Conservation (phyloP, 2,888 invertebrate species). For the Morpho helenor region DNA sequence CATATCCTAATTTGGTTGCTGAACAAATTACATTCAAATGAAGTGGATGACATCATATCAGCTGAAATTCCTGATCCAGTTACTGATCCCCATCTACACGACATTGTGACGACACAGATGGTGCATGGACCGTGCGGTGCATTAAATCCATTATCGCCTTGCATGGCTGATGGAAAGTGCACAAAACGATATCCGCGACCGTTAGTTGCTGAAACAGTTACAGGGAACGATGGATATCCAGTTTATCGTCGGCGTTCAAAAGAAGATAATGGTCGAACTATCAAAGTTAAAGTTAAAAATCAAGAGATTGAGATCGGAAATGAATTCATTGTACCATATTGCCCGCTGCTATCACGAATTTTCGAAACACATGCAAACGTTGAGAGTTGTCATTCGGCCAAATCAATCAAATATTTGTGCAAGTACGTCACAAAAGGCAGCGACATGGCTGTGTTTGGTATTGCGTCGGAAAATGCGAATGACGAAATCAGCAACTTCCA, state of each 20-base stretch:
- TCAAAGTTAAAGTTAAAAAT: constrained; percentile 26
- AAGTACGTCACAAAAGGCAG: constrained; percentile 52
- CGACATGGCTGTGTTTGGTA: constrained; percentile 43
- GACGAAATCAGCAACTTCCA: constrained; percentile 34
- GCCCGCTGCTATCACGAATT: constrained; percentile 26
- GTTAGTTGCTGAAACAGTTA: constrained; percentile 29
- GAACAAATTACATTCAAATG: constrained; percentile 35
- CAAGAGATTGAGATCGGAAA: constrained; percentile 28
- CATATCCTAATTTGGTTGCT: constrained; percentile 20
- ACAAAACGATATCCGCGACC: constrained; percentile 30
- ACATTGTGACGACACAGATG: constrained; percentile 46
- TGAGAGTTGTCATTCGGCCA: constrained; percentile 30
- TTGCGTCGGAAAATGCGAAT: constrained; percentile 32
- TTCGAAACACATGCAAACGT: constrained; percentile 30
- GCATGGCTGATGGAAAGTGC: constrained; percentile 49
- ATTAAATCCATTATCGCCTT: constrained; percentile 41
- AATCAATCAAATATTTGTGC: constrained; percentile 30
- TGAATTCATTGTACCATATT: constrained; percentile 29
- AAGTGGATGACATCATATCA: constrained; percentile 28
- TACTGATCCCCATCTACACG: constrained; percentile 28
- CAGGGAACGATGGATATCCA: constrained; percentile 31
- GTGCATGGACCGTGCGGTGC: constrained; percentile 54
- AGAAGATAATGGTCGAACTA: constrained; percentile 28
- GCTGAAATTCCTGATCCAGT: constrained; percentile 28
- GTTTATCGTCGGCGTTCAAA: constrained; percentile 29